phyloP scores from a whole-genome alignment of 2,797 vertebrate genomes.

The Centroberyx gerrardi region DNA sequence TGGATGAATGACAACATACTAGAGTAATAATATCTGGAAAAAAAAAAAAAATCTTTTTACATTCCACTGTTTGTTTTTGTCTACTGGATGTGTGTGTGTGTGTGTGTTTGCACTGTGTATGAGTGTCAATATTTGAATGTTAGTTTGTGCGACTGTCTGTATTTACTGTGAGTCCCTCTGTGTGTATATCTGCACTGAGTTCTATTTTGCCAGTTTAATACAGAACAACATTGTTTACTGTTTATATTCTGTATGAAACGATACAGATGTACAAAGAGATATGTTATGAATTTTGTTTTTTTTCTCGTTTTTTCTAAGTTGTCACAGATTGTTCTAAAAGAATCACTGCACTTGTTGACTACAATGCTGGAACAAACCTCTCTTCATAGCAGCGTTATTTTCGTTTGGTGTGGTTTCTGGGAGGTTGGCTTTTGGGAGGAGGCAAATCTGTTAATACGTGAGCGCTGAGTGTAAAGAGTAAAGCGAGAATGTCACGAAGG shows the following conservation, averaged over 20 bases:
- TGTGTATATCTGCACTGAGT: conserved; percentile 75
- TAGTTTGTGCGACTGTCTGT: conserved; percentile 68
- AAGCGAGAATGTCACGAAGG: conserved; percentile 31
- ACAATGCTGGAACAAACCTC: conserved; percentile 77
- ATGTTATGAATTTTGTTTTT: conserved; percentile 22
- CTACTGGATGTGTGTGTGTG: conserved; percentile 65
- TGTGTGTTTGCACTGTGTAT: conserved; percentile 55
- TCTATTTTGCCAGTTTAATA: conserved; percentile 76
- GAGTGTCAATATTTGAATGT: conserved; percentile 67
- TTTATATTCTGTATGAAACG: conserved; percentile 78
- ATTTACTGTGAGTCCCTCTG: conserved; percentile 64
- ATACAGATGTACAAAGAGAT: conserved; percentile 74
- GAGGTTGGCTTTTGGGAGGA: conserved; percentile 28
- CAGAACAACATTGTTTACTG: conserved; percentile 71
- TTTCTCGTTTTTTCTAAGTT: conserved; percentile 49
- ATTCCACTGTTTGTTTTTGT: conserved; percentile 73
- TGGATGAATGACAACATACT: conserved; percentile 58
- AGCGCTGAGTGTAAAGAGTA: conserved; percentile 48
- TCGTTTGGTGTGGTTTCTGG: conserved; percentile 45
- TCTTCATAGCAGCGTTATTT: conserved; percentile 69
- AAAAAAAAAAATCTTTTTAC: conserved; percentile 55
- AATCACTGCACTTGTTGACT: conserved; percentile 70
- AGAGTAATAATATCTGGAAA: conserved; percentile 62
- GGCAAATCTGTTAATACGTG: conserved; percentile 32
- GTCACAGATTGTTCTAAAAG: conserved; percentile 50